Evolutionary conservation across 2,797 vertebrate species (phyloP), one percentile per base, ranked within the genome.

Genomic region (Peromyscus attwateri): DNA sequence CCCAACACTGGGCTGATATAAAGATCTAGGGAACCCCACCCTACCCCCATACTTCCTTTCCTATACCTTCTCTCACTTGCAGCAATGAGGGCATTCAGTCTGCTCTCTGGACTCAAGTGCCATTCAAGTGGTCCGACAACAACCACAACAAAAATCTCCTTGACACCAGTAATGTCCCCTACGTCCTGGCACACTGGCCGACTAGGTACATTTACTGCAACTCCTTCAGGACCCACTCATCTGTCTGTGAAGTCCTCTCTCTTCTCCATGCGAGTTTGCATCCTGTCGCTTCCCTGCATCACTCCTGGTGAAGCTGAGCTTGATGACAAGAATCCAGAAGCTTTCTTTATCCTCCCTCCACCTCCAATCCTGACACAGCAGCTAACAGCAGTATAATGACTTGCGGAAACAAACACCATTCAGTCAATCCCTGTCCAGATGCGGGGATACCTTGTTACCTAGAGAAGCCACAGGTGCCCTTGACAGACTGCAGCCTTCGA

Each of bases 401-500:
- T 82, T 84, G 37, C 43, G 75, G 52, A 62, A 82, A 81, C 16
- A 60, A 3, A 27, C 4, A 21, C 34, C 11, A 1, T 10, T 25
- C 2, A 25, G 37, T 27, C 75, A 43, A 64, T 37, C 25, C n/a
- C 76, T n/a, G 81, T 27, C n/a, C 31, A 75, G 55, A 49, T 0
- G 5, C 19, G 37, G 10, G 34, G 27, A 25, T 4, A 17, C 1
- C 7, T 17, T 73, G 17, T 11, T 55, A n/a, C 34, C 64, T 80
- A 29, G 31, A 6, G 7, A 27, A 68, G 14, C 29, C 55, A n/a
- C 40, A 87, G 55, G 23, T 31, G 31, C 77, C 46, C 23, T 0
- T 0, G 12, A 52, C 31, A 62, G 82, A 66, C 14, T 6, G 49
- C 27, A 57, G 34, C 0, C 5, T 8, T 31, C 0, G 6, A 79